Evolutionary conservation across 2,888 invertebrate species (phyloP).

Genomic region (Lasioglossum oenotherae): DNA sequence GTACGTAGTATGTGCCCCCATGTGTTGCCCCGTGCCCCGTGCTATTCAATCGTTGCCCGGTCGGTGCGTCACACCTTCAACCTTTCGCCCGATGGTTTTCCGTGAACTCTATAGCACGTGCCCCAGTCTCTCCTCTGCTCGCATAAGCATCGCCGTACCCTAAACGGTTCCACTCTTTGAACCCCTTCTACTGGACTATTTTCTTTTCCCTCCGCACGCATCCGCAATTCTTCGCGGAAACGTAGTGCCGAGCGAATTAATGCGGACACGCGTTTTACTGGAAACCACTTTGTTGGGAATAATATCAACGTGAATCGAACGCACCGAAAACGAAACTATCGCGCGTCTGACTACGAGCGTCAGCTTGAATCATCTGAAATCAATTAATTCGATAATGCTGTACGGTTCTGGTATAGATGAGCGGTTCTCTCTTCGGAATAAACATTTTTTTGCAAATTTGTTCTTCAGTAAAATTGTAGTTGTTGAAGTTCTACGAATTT

Average conservation of each 20-base stretch:
- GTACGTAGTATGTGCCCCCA: conserved; percentile 6
- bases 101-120: conserved; percentile 39
- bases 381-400: too few species aligned
- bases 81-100: conserved; percentile 20
- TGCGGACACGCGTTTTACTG: not conserved
- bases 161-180: conserved; percentile 4
- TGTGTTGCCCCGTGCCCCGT: conserved; percentile 38
- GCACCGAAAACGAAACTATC: not conserved
- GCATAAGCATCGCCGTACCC: not conserved
- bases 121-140: not conserved
- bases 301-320: not conserved
- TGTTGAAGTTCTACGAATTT: too few species aligned
- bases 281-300: not conserved
- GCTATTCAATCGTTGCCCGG: conserved; percentile 13
- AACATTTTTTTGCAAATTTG: too few species aligned
- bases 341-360: too few species aligned
- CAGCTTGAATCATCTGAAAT: too few species aligned
- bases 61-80: conserved; percentile 50
- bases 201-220: not conserved
- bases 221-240: conserved; percentile 1
- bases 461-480: too few species aligned
- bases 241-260: not conserved
- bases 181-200: not conserved
- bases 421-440: too few species aligned
- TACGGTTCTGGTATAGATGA: too few species aligned